These are phyloP conservation scores for Lagothrix lagotricha DNA, from an alignment of 2,797 vertebrate genomes.

Conservation along the genomic window DNA sequence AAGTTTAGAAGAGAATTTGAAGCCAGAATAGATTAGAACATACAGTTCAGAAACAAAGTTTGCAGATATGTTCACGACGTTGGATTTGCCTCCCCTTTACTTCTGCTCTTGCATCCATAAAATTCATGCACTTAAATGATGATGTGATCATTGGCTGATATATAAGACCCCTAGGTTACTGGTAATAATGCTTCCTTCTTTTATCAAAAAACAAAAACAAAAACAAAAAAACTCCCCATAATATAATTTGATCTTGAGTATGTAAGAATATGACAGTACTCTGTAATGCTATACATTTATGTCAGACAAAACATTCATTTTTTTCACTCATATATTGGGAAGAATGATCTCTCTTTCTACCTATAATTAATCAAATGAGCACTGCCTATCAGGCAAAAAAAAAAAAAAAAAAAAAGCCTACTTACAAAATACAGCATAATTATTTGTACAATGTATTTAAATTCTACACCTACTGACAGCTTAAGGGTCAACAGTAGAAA, in stretches of 20 bases:
- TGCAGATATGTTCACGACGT: neutral
- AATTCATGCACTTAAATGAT: neutral
- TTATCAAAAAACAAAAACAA: neutral
- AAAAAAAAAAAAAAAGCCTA: neutral
- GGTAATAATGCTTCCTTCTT: neutral
- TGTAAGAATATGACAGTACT: neutral
- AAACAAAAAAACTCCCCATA: neutral
- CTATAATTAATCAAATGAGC: constrained; percentile 6
- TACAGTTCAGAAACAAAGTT: neutral
- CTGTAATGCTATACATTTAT: neutral
- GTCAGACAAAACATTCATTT: constrained; percentile 22
- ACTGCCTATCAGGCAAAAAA: neutral
- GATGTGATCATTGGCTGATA: neutral
- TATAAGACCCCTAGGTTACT: neutral
- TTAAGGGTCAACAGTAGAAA: neutral
- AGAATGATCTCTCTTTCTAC: neutral
- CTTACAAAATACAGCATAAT: neutral
- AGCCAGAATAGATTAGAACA: neutral
- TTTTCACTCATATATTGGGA: neutral
- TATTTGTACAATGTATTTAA: neutral
- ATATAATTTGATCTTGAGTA: constrained; percentile 29
- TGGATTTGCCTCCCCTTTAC: neutral
- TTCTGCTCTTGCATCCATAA: neutral
- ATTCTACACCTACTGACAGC: neutral
- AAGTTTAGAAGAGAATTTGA: neutral